Conservation (phyloP, 2,797 vertebrate genomes). For the Smutsia temminckii region DNA sequence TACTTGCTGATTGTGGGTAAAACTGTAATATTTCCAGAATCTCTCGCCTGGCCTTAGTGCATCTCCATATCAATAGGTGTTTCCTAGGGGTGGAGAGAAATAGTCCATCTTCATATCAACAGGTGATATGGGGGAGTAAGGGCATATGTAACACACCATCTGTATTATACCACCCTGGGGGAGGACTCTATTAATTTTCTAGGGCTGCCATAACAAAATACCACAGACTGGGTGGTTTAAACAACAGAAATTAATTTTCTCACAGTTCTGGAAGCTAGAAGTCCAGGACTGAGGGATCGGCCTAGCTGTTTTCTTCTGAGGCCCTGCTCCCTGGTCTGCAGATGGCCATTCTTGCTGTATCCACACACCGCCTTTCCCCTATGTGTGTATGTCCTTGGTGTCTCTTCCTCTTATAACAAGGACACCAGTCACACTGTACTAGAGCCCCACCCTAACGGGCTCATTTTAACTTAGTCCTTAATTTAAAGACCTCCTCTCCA, state of each 20-base stretch:
- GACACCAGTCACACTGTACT: neutral
- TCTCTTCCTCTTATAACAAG: neutral
- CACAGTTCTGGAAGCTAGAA: neutral
- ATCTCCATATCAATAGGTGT: too few species aligned
- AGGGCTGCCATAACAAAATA: neutral
- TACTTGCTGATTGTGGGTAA: neutral
- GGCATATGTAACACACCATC: neutral
- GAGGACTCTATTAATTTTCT: neutral
- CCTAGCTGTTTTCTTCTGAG: neutral
- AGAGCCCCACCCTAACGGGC: too few species aligned
- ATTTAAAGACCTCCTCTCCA: neutral
- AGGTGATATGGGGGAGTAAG: too few species aligned
- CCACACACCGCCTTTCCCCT: neutral
- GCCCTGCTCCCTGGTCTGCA: neutral
- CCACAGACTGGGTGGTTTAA: neutral
- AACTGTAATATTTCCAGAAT: too few species aligned
- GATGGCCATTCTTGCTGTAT: neutral
- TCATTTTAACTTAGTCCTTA: neutral
- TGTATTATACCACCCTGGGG: neutral
- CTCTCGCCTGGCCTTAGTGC: too few species aligned
- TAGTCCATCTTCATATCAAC: too few species aligned
- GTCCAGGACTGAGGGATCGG: neutral
- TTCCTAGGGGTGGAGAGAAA: too few species aligned
- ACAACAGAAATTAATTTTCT: neutral
- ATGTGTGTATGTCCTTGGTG: too few species aligned